A percentile compares a stretch with the other conserved stretches of the same genome.
These are phyloP conservation scores for Tenualosa ilisha DNA, from an alignment of 2,797 vertebrate genomes.

Conservation along the genomic window DNA sequence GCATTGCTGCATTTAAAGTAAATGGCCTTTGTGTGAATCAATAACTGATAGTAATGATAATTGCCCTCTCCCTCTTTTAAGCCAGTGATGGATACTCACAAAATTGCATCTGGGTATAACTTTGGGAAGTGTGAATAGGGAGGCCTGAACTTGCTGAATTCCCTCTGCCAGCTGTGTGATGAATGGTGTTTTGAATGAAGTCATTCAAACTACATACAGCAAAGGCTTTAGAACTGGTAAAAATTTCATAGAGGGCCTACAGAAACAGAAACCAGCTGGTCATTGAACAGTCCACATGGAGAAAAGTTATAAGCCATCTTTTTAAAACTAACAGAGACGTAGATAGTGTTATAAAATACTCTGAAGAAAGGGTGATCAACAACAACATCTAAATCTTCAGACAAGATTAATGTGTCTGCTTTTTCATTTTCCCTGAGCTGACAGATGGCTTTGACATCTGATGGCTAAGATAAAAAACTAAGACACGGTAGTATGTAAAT, in stretches of 20 bases:
- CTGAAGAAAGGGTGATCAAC: conserved; percentile 10
- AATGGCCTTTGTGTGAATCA: not conserved
- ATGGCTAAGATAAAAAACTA: not conserved
- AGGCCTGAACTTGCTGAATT: not conserved
- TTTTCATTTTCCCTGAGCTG: not conserved
- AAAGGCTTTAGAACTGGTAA: not conserved
- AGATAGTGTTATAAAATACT: conserved; percentile 1
- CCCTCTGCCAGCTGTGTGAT: not conserved
- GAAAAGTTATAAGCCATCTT: not conserved
- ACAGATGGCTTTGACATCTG: conserved; percentile 18
- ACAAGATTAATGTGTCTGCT: conserved; percentile 8
- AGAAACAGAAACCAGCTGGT: not conserved
- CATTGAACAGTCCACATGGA: not conserved
- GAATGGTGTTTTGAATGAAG: too few relatives aligned
- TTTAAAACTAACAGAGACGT: not conserved
- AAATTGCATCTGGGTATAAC: not conserved
- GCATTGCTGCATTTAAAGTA: not conserved
- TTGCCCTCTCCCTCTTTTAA: not conserved
- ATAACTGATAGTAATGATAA: conserved; percentile 10
- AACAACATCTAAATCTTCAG: not conserved
- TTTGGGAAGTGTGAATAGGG: not conserved
- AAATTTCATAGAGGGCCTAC: not conserved
- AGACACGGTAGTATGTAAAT: conserved; percentile 21
- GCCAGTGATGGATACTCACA: not conserved
- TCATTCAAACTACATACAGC: not conserved